A percentile compares a stretch with the other conserved stretches of the same genome.
phyloP scores from a whole-genome alignment of 1,140 invertebrate genomes.

The Kradibia gibbosae region DNA sequence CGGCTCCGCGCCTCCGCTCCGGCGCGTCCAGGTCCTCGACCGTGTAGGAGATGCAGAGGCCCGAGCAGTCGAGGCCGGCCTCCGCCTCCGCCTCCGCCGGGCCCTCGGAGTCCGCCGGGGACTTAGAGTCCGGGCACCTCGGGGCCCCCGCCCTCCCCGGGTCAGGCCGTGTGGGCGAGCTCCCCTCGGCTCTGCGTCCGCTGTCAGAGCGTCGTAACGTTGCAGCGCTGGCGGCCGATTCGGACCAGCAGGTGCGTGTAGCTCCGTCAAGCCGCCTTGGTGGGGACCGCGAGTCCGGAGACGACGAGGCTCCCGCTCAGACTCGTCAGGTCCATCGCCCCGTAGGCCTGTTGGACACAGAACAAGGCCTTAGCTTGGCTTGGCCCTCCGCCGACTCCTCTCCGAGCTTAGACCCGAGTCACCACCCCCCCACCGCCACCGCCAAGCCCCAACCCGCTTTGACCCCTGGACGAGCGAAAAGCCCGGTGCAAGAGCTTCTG shows the following conservation, averaged over 20 bases:
- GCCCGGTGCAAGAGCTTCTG: no score
- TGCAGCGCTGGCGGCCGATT: slow-evolving; percentile 69
- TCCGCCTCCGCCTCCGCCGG: slow-evolving; percentile 44
- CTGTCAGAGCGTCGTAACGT: slow-evolving; percentile 72
- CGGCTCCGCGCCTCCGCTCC: slow-evolving; percentile 57
- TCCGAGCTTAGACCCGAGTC: no score
- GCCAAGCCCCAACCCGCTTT: no score
- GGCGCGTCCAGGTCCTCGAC: slow-evolving; percentile 70
- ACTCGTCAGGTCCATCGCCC: slow-evolving; percentile 64
- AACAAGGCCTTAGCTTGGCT: neutral
- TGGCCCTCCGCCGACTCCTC: no score
- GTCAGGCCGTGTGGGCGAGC: slow-evolving; percentile 70
- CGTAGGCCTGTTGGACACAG: slow-evolving; percentile 63
- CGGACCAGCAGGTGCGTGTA: slow-evolving; percentile 72
- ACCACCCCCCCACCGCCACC: no score
- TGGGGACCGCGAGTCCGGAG: slow-evolving; percentile 73
- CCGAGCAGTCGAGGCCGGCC: slow-evolving; percentile 62
- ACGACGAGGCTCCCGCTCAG: slow-evolving; percentile 71
- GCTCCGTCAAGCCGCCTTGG: slow-evolving; percentile 74
- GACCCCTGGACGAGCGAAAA: no score
- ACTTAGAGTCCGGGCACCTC: slow-evolving; percentile 58
- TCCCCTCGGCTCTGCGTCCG: slow-evolving; percentile 57
- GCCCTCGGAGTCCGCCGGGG: neutral
- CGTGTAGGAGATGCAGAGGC: slow-evolving; percentile 64
- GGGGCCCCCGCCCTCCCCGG: slow-evolving; percentile 57